These are phyloP conservation scores for Smittia sp. DNA, from an alignment of 2,888 invertebrate species.

Conservation along the genomic window DNA sequence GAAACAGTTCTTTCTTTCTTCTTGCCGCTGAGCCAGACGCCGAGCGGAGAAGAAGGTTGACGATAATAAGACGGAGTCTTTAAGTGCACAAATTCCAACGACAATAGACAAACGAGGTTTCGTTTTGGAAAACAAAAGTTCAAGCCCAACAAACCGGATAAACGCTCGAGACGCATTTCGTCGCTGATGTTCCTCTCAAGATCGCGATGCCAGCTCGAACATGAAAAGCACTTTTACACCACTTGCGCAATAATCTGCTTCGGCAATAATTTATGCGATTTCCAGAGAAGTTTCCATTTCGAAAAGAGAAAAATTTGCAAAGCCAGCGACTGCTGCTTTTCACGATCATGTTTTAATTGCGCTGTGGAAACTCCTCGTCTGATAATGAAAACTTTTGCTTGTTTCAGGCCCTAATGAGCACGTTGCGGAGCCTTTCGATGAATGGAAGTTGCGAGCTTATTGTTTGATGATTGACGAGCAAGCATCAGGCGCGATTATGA, in stretches of 20 bases:
- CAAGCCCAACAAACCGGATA: conserved; percentile 39
- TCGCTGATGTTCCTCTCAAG: background rate
- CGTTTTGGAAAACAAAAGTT: conserved; percentile 37
- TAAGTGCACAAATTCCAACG: background rate
- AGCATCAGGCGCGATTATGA: conserved; percentile 22
- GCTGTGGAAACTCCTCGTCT: background rate
- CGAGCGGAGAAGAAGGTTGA: background rate
- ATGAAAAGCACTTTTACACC: background rate
- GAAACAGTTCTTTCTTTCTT: conserved; percentile 12
- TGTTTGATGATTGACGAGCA: conserved; percentile 38
- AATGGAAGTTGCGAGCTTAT: conserved; percentile 13
- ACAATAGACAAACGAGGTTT: background rate
- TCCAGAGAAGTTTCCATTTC: background rate
- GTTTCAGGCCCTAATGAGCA: conserved; percentile 31
- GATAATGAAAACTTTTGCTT: conserved; percentile 7
- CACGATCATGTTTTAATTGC: conserved; percentile 2
- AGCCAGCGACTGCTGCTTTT: background rate
- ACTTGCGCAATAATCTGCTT: background rate
- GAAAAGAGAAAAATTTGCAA: conserved; percentile 3
- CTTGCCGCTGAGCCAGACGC: background rate
- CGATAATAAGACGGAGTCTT: background rate
- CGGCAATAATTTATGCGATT: conserved; percentile 6
- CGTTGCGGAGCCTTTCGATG: conserved; percentile 22
- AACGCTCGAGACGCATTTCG: conserved; percentile 4
- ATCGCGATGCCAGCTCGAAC: background rate